Evolutionary conservation across 2,113 vertebrate species (phyloP).

Genomic region (Lota lota): DNA sequence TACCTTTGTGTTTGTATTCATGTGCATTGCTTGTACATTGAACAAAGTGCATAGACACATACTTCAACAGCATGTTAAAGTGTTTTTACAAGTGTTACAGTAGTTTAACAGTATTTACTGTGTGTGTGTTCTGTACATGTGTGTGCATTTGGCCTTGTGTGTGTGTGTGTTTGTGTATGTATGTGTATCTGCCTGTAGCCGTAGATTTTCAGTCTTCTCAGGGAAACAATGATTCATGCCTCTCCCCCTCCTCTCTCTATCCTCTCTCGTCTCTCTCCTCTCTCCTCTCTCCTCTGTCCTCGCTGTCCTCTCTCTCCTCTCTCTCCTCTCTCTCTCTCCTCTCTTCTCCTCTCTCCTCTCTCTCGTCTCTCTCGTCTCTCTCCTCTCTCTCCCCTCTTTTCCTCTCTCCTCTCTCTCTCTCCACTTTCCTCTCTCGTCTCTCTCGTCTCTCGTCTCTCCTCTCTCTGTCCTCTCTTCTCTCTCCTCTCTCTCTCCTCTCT

Average conservation of each 20-base stretch:
- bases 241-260: slow-evolving; percentile 51
- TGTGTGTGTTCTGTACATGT: not conserved
- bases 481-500: no score
- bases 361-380: no score
- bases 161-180: slow-evolving; percentile 19
- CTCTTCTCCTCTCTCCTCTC: no score
- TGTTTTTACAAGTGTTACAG: no score
- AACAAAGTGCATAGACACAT: no score
- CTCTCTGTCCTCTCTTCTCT: slow-evolving; percentile 24
- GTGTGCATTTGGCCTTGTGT: slow-evolving; percentile 7
- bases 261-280: not conserved
- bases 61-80: not conserved
- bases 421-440: no score
- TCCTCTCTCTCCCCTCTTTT: no score
- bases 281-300: no score
- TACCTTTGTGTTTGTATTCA: slow-evolving; percentile 6
- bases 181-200: slow-evolving; percentile 32
- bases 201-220: slow-evolving; percentile 48
- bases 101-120: not conserved
- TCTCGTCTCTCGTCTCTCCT: not conserved
- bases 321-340: no score
- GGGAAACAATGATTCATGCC: slow-evolving; percentile 60
- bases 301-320: no score
- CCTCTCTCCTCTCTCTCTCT: no score
- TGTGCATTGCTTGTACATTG: not conserved